Percentiles rank a stretch among this genome's conserved stretches.
These are phyloP conservation scores for Rhynchomys soricoides DNA, from an alignment of 2,113 vertebrate genomes.

Conservation along the genomic window DNA sequence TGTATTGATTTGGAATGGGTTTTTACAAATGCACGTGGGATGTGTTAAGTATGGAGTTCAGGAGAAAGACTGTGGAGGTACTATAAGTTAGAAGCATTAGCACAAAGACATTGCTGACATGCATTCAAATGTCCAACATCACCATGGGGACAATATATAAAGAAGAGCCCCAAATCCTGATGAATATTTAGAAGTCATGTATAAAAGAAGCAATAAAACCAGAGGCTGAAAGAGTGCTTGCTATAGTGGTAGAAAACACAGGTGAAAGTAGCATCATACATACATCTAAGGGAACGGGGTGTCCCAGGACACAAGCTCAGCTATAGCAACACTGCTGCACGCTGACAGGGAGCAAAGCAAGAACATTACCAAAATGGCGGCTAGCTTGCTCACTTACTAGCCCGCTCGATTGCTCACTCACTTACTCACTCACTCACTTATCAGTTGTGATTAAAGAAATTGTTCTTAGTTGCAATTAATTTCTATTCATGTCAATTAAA, in stretches of 20 bases:
- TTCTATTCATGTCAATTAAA: constrained; percentile 26
- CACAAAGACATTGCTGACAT: background rate
- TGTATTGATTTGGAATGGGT: background rate
- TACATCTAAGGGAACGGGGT: background rate
- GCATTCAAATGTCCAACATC: background rate
- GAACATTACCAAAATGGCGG: background rate
- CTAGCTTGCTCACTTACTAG: too few species aligned
- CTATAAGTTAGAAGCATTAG: background rate
- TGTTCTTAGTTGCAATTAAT: constrained; percentile 41
- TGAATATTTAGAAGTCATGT: background rate
- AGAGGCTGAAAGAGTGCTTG: background rate
- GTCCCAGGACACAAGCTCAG: background rate
- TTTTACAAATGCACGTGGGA: background rate
- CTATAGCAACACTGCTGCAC: background rate
- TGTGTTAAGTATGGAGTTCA: background rate
- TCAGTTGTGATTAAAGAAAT: background rate
- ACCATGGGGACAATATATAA: background rate
- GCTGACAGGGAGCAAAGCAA: background rate
- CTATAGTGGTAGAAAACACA: background rate
- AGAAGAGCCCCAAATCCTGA: background rate
- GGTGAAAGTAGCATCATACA: background rate
- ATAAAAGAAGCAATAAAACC: background rate
- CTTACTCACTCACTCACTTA: background rate
- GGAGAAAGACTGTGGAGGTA: background rate
- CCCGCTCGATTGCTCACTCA: too few species aligned